Evolutionary conservation across 2,113 vertebrate genomes (phyloP).

Genomic region (Poeciliopsis occidentalis): DNA sequence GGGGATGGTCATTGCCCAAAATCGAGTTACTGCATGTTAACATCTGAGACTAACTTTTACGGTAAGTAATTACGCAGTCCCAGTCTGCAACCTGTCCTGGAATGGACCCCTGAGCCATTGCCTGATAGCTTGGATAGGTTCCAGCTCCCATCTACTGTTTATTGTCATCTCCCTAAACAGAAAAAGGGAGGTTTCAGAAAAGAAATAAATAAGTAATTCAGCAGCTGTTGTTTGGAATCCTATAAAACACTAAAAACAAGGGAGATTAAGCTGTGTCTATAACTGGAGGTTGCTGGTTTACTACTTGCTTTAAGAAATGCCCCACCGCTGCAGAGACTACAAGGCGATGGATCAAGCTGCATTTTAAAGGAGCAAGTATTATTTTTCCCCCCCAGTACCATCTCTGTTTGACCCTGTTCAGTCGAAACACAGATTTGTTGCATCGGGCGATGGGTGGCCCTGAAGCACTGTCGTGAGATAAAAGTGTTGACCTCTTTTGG

Average conservation of each 20-base stretch:
- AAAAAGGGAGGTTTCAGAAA: not conserved
- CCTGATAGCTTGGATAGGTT: not conserved
- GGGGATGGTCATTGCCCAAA: conserved; percentile 7
- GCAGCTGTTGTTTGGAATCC: conserved; percentile 41
- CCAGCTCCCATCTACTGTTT: not conserved
- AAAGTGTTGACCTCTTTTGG: conserved; percentile 27
- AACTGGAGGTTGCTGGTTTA: no score
- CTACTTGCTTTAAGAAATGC: no score
- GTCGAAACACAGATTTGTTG: conserved; percentile 29
- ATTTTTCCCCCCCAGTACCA: conserved; percentile 23
- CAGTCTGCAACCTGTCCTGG: not conserved
- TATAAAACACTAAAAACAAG: not conserved
- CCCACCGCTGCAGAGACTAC: conserved; percentile 1
- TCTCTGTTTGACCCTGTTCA: conserved; percentile 63
- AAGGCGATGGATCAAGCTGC: conserved; percentile 1
- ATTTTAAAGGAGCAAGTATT: conserved; percentile 21
- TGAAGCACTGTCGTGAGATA: conserved; percentile 31
- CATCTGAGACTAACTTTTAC: conserved; percentile 37
- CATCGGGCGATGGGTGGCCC: conserved; percentile 17
- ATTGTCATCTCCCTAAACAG: not conserved
- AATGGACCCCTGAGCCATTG: not conserved
- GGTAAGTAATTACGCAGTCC: conserved; percentile 31
- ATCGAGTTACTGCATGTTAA: conserved; percentile 28
- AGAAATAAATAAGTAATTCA: conserved; percentile 21
- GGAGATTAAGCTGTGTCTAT: not conserved